phyloP scores from a whole-genome alignment of 2,797 vertebrate genomes.

The Microchirus variegatus region DNA sequence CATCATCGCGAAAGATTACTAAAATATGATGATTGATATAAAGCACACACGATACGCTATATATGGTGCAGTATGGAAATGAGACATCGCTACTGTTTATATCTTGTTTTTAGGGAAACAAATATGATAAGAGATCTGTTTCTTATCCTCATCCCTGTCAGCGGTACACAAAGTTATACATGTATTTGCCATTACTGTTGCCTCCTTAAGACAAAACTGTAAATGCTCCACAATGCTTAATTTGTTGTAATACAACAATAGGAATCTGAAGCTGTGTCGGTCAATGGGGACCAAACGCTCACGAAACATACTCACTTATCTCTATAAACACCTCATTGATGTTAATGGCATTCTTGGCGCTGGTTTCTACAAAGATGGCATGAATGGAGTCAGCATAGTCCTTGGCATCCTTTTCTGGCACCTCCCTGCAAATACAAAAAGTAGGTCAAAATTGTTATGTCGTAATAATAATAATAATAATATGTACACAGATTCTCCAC shows the following conservation, averaged over 20 bases:
- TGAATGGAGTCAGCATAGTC: constrained; percentile 99
- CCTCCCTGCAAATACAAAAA: constrained; percentile 85
- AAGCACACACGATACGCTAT: no score
- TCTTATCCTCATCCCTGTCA: no score
- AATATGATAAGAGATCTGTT: no score
- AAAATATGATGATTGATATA: no score
- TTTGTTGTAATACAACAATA: constrained; percentile 5
- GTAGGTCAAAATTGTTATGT: constrained; percentile 24
- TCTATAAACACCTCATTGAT: constrained; percentile 99
- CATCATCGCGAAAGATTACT: no score
- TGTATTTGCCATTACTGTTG: no score
- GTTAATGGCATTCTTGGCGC: constrained; percentile 98
- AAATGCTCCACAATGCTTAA: constrained; percentile 7
- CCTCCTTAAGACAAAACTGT: no score
- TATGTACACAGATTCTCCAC: constrained; percentile 5
- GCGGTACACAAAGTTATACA: no score
- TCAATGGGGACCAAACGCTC: constrained; percentile 8
- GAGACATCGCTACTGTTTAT: no score
- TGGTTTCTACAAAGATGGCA: constrained; percentile 97
- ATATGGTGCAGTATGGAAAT: no score
- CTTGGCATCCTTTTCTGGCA: constrained; percentile 96
- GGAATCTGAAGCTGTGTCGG: constrained; percentile 2
- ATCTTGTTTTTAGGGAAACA: no score
- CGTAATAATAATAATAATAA: constrained; percentile 14
- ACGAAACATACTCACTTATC: constrained; percentile 91